phyloP scores from a whole-genome alignment of 2,113 vertebrate genomes.

The Ciconia stormi region DNA sequence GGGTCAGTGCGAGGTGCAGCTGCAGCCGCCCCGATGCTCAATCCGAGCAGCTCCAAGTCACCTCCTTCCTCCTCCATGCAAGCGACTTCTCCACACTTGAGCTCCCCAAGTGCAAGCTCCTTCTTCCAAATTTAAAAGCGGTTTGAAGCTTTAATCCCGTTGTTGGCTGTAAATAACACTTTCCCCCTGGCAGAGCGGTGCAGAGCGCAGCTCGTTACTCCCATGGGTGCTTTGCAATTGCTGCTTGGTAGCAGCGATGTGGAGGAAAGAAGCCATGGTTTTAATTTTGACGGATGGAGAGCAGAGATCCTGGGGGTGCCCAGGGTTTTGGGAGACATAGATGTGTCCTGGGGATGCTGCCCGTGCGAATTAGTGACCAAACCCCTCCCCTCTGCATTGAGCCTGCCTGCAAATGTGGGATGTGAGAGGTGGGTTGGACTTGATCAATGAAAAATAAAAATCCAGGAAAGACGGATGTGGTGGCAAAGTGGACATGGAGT shows the following conservation, averaged over 20 bases:
- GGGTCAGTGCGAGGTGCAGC: background rate
- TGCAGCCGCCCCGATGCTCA: background rate
- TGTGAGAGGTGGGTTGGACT: background rate
- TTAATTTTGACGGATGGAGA: background rate
- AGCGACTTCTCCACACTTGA: background rate
- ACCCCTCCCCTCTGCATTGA: background rate
- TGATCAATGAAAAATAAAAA: background rate
- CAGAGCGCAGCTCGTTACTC: background rate
- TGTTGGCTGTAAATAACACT: background rate
- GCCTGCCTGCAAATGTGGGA: background rate
- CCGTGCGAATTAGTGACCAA: background rate
- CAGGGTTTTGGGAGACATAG: background rate
- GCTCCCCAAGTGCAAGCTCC: background rate
- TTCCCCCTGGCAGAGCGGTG: background rate
- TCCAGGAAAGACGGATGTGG: background rate
- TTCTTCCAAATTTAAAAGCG: background rate
- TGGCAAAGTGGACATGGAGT: background rate
- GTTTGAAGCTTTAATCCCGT: background rate
- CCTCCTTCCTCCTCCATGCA: background rate
- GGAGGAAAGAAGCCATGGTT: background rate
- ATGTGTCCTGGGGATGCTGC: background rate
- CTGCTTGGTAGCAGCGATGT: background rate
- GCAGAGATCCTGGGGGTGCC: background rate
- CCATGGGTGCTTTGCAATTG: background rate
- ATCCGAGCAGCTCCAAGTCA: background rate